phyloP scores from a whole-genome alignment of 1,140 invertebrate species.

The Orchestia grillus region DNA sequence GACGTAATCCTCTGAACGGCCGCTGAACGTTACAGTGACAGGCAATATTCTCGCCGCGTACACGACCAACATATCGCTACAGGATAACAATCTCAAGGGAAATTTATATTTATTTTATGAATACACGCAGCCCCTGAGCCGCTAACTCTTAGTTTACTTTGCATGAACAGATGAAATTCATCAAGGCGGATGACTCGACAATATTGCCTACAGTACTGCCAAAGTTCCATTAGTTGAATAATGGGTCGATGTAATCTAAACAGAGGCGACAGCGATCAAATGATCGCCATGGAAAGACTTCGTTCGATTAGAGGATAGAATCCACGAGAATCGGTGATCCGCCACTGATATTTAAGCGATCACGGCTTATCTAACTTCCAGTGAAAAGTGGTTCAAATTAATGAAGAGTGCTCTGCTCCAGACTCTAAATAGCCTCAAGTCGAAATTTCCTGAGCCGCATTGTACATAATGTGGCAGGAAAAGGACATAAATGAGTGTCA shows the following conservation, averaged over 20 bases:
- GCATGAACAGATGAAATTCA: slow-evolving; percentile 42
- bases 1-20: no score
- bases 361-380: neutral
- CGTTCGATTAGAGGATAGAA: neutral
- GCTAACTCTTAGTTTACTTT: slow-evolving; percentile 45
- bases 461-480: neutral
- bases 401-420: neutral
- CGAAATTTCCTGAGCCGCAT: neutral
- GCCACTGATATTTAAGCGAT: slow-evolving; percentile 43
- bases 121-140: neutral
- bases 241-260: slow-evolving; percentile 52
- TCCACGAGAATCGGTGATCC: neutral
- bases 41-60: neutral
- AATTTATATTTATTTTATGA: slow-evolving; percentile 22
- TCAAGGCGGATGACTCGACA: slow-evolving; percentile 46
- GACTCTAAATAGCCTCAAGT: neutral
- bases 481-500: neutral
- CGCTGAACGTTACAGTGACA: neutral
- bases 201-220: slow-evolving; percentile 31
- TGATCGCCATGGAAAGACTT: slow-evolving; percentile 11
- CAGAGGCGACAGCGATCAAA: slow-evolving; percentile 28
- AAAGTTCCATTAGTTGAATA: slow-evolving; percentile 52
- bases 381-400: neutral
- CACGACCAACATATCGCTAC: neutral
- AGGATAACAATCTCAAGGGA: neutral